Evolutionary conservation across 2,888 invertebrate genomes (phyloP), one percentile per base, ranked within the genome.

Genomic region (Cinara cedri): DNA sequence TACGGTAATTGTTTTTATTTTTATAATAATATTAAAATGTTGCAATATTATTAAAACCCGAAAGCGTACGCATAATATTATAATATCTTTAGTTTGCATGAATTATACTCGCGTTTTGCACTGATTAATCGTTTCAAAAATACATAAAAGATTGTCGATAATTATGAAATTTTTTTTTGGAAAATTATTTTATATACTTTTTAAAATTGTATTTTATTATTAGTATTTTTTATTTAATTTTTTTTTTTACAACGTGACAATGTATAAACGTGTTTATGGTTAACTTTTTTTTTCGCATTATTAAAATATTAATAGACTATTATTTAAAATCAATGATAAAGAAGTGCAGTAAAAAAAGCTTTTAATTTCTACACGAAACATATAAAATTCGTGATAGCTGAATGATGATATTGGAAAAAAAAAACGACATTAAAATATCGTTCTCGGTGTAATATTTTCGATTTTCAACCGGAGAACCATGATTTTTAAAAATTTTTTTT

Each of bases 331-430:
- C n/a, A 54, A 65, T 24, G 42, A 65, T 44, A 54, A 65, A 75
- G 74, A 74, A 75, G 65, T 75, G 74, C 65, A 75, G 54, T 75
- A 75, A 75, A 75, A 68, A 75, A 75, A 75, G 63, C 74, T 54
- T 75, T 34, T 51, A 13, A 44, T 75, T 65, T 65, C 65, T n/a
- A 42, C 74, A 74, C 21, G 42, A 74, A 74, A 63, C 51, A 10
- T 63, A 74, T n/a, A 75, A 75, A 74, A 65, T 54, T 65, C 24
- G 44, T 24, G 54, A 65, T 75, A 44, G 63, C 44, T 44, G 54
- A 51, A 72, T 51, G 62, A 72, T 72, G 62, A 24, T 74, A 74
- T 63, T 42, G n/a, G 63, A 75, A 72, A 55, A 55, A 19, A 62
- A 72, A 34, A 21, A 62, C 34, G 34, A 51, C 49, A 51, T 6